These are phyloP conservation scores for Thunnus maccoyii DNA, from an alignment of 2,113 vertebrate genomes.

Conservation along the genomic window DNA sequence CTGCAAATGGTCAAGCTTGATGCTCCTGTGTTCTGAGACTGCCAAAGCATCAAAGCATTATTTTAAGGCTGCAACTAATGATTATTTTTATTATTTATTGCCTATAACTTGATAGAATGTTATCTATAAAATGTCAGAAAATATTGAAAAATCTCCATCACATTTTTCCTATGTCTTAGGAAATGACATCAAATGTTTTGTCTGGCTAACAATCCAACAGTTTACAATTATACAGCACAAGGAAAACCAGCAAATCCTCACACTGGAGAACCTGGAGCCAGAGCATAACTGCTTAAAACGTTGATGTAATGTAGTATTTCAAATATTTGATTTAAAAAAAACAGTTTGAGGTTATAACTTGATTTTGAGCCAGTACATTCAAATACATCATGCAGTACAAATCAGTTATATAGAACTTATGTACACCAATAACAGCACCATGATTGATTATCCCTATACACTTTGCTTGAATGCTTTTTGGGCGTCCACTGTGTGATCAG, in stretches of 20 bases:
- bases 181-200: no score
- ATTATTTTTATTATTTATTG: no score
- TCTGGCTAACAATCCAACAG: no score
- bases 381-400: constrained; percentile 8
- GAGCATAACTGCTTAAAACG: no score
- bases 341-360: background rate
- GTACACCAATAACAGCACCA: background rate
- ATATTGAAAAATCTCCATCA: no score
- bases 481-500: constrained; percentile 20
- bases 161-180: no score
- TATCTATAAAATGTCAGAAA: no score
- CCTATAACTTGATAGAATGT: no score
- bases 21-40: background rate
- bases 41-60: constrained; percentile 1
- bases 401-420: background rate
- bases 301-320: background rate
- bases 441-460: constrained; percentile 43
- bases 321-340: constrained; percentile 1
- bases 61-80: background rate
- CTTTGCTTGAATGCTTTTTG: constrained; percentile 36
- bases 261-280: no score
- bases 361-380: background rate
- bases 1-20: background rate
- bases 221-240: no score
- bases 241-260: no score